Evolutionary conservation across 1,140 invertebrate genomes (phyloP), one percentile per base, ranked within the genome.

Genomic region (Mizuhopecten yessoensis): DNA sequence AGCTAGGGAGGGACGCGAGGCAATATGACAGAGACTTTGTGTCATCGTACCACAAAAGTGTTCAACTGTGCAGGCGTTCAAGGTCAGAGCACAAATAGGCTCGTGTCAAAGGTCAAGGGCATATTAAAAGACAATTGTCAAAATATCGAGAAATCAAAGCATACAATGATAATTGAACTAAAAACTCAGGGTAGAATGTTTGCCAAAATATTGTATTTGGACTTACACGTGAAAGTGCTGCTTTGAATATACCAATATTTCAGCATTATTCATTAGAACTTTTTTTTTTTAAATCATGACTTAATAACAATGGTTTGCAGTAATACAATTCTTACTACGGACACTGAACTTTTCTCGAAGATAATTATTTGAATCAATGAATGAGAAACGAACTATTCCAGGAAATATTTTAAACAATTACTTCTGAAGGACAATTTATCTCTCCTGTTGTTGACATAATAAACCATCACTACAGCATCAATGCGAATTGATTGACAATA

Each of bases 161-260:
- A 75, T 5, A 75, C 57, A 75, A n/a, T n/a, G n/a, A n/a, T n/a
- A n/a, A 5, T 75, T 75, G 57, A 29, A 57, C 20, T 7, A 57
- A 57, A 11, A 57, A 75, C 57, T 75, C 57, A 75, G 57, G 57
- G 57, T 75, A 75, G 57, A 75, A 75, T 29, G 2, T 75, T 75
- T 75, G 57, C 57, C 57, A 75, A 75, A 75, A 75, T 29, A 75
- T 75, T 75, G 57, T 17, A 75, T 29, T 75, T 75, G 57, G 57
- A 75, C 57, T n/a, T 75, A 75, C 57, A 75, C 57, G 57, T 75
- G 57, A 75, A 75, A 75, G 57, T 75, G 57, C 57, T 75, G 57
- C 57, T n/a, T 75, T 75, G 23, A 75, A 29, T 75, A 75, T 29
- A 29, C 23, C n/a, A 3, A n/a, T 75, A 29, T 75, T 29, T 75